Evolutionary conservation across 2,113 vertebrate species (phyloP).

Genomic region (Raphicerus campestris): DNA sequence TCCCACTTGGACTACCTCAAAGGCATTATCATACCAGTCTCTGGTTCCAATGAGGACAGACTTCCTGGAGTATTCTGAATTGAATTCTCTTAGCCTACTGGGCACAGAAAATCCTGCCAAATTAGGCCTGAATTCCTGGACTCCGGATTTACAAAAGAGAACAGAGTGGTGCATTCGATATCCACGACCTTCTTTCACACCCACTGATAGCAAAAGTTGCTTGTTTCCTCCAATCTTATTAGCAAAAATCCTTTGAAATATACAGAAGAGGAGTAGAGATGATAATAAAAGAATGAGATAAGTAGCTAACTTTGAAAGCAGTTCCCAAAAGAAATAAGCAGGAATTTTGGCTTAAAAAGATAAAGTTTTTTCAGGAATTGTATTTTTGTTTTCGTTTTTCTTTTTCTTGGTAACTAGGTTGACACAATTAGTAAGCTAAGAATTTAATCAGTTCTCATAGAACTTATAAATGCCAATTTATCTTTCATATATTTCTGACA

Average conservation of each 20-base stretch:
- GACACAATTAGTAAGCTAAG: constrained; percentile 13
- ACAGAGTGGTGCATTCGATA: constrained; percentile 26
- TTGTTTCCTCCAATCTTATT: constrained; percentile 59
- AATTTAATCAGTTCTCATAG: not conserved
- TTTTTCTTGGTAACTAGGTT: not conserved
- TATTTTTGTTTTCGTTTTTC: not conserved
- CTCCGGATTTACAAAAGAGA: constrained; percentile 11
- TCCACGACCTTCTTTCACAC: constrained; percentile 44
- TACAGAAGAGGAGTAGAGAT: constrained; percentile 33
- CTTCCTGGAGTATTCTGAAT: constrained; percentile 49
- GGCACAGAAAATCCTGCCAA: constrained; percentile 51
- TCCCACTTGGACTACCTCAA: constrained; percentile 60
- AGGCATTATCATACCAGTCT: constrained; percentile 49
- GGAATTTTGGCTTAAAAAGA: constrained; percentile 24
- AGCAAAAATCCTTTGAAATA: constrained; percentile 38
- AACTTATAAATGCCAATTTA: not conserved
- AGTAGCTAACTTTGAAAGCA: constrained; percentile 51
- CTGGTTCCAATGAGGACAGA: constrained; percentile 46
- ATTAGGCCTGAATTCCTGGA: constrained; percentile 40
- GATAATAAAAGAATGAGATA: constrained; percentile 55
- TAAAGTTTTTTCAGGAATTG: not conserved
- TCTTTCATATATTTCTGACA: not conserved
- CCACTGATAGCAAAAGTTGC: constrained; percentile 52
- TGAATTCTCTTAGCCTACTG: constrained; percentile 50
- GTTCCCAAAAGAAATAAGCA: constrained; percentile 30